Evolutionary conservation across 1,140 invertebrate genomes (phyloP), one percentile per base, ranked within the genome.

Genomic region (Papilio dardanus): DNA sequence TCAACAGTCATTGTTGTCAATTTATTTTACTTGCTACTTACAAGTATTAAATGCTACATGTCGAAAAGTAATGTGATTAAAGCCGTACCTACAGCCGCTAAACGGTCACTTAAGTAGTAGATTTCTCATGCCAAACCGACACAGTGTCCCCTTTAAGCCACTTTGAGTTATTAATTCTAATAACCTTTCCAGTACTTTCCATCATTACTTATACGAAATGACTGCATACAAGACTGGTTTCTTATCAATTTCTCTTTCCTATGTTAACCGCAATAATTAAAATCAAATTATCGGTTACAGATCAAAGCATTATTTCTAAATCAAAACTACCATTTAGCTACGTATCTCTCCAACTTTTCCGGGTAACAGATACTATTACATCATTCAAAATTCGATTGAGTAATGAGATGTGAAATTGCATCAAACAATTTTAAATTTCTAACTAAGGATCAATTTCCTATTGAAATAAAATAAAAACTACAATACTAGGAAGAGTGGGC

Each of bases 401-500:
- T 46, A 46, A 19, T 46, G 1, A 7, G 2, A 46, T 46, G 16
- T 46, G n/a, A 46, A n/a, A 46, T 19, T n/a, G 42, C 16, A 46
- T 46, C 5, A 3, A 19, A 46, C 4, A 46, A 7, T 19, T 19
- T 46, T 19, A 16, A n/a, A 16, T 19, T 46, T 46, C 8, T 19
- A 19, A 37, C 14, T 37, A 46, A n/a, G 8, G 16, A 58, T 58
- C 8, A 58, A 12, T 28, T 28, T 24, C 7, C 6, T 58, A 10
- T 62, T 62, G 21, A 28, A 28, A 62, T 28, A 62, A 16, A 58
- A 12, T 10, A 58, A 28, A 10, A 58, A 71, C 68, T 67, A 71
- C 42, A 71, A 74, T 14, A 10, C 73, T 31, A 76, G 54, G 54
- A 62, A 62, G 54, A 62, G 74, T 74, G 46, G 78, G 82, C 83